Base-by-base conservation (phyloP, 2,888 invertebrate species). In the Ophion slaviceki region DNA sequence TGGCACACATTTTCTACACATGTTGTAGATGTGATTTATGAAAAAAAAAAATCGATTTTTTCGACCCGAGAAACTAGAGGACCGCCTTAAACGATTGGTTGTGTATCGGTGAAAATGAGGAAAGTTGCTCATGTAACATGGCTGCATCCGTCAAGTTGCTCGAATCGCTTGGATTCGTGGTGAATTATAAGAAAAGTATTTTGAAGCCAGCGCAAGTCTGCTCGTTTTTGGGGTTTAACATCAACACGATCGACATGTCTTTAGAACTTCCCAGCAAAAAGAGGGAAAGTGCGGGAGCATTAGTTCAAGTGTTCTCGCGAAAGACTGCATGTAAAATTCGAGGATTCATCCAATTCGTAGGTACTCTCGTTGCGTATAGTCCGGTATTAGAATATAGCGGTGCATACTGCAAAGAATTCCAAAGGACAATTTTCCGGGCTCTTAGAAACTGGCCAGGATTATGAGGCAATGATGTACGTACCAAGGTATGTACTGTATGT, bases 261-360 rank as follows among this genome's bases (percentile, higher is more conserved):
- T 62, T 87, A n/a, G 84, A 84, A n/a, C 67, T 87, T 8, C 47
- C 87, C 2, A n/a, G 17, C 1, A 71, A 81, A 1, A 86, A 86
- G 20, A 75, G 61, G 3, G 67, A 82, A 28, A 72, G 11, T 53
- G 66, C 74, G 1, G 47, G 20, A n/a, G 24, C 28, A 11, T 59
- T 84, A 28, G 59, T 83, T 32, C 24, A 62, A 5, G 11, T 20
- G 20, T 75, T 86, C 45, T 77, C 64, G 32, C 47, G 36, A 66
- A 77, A 74, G 6, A 77, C 59, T 10, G 28, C 0, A 2, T 83
- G 85, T 53, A 82, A 71, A 57, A 84, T 87, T 32, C 53, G 80
- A 40, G 84, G 85, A 40, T 84, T 87, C 14, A 75, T 82, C 2
- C 74, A 59, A 57, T 82, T 84, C 28, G 2, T 87, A 0, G 84